A percentile compares a stretch with the other conserved stretches of the same genome.
These are phyloP conservation scores for Chromis chromis DNA, from an alignment of 2,797 vertebrate genomes.

Conservation along the genomic window DNA sequence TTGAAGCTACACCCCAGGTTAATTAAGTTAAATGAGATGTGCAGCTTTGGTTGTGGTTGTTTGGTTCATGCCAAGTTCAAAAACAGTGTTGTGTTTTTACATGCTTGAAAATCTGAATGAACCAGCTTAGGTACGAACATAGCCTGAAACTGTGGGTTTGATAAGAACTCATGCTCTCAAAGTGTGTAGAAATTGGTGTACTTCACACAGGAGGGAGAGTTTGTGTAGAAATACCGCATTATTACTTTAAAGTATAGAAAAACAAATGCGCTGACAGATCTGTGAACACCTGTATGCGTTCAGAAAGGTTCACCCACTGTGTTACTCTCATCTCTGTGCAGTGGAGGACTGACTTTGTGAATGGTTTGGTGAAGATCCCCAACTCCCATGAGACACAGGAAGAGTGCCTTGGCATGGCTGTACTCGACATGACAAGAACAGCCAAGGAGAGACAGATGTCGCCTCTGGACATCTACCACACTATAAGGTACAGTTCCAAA, in stretches of 20 bases:
- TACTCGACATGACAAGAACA: slow-evolving; percentile 96
- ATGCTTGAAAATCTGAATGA: background rate
- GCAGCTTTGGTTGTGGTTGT: background rate
- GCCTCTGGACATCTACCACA: slow-evolving; percentile 92
- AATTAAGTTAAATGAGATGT: background rate
- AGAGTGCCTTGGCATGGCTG: slow-evolving; percentile 97
- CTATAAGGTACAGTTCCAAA: slow-evolving; percentile 86
- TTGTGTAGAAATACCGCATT: background rate
- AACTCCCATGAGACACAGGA: slow-evolving; percentile 94
- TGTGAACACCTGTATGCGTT: background rate
- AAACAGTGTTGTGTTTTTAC: background rate
- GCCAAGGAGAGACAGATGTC: slow-evolving; percentile 93
- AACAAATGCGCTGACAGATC: no score
- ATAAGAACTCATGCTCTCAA: background rate
- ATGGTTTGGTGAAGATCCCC: slow-evolving; percentile 89
- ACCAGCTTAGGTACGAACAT: background rate
- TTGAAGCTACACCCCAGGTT: no score
- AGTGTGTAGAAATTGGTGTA: background rate
- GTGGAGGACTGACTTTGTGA: slow-evolving; percentile 97
- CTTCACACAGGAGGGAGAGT: background rate
- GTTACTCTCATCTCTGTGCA: slow-evolving; percentile 59
- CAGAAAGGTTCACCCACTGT: background rate
- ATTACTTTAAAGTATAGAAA: no score
- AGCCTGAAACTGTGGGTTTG: background rate
- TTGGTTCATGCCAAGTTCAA: no score